phyloP scores from a whole-genome alignment of 2,797 vertebrate species.

The Micrastur ruficollis region DNA sequence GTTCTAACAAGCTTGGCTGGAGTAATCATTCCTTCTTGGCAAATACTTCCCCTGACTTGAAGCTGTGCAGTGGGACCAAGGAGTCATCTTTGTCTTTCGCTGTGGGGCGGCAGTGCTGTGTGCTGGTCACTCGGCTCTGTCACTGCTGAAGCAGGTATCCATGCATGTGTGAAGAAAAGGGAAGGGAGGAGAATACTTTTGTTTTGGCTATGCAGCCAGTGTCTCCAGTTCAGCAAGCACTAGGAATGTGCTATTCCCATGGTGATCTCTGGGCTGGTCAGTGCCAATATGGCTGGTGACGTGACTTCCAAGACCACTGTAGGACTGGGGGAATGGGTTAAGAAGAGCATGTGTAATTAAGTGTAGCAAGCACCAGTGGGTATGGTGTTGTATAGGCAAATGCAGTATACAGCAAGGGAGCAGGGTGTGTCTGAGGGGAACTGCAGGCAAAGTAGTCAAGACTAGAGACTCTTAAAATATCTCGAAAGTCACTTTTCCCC shows the following conservation, averaged over 20 bases:
- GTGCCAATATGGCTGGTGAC: not conserved
- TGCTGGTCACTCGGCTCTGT: not conserved
- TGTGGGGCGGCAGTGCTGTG: no score
- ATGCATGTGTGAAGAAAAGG: not conserved
- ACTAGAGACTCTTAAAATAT: not conserved
- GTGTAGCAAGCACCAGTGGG: not conserved
- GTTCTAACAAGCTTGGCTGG: not conserved
- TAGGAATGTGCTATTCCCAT: not conserved
- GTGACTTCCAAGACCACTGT: not conserved
- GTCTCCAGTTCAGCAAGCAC: not conserved
- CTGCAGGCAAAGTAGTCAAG: not conserved
- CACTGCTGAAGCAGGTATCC: not conserved
- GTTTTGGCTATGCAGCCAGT: not conserved
- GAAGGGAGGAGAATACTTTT: not conserved
- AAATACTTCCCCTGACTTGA: not conserved
- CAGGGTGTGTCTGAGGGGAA: not conserved
- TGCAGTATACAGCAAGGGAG: accelerated
- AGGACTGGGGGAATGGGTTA: not conserved
- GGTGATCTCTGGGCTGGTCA: not conserved
- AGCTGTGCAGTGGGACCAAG: not conserved
- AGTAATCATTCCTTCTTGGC: not conserved
- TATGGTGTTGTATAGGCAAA: not conserved
- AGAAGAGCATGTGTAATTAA: not conserved
- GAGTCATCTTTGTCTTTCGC: not conserved
- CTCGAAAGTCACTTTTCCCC: not conserved